A percentile compares a stretch with the other conserved stretches of the same genome.
Evolutionary conservation across 2,113 vertebrate species (phyloP).

Genomic region (Columba livia): DNA sequence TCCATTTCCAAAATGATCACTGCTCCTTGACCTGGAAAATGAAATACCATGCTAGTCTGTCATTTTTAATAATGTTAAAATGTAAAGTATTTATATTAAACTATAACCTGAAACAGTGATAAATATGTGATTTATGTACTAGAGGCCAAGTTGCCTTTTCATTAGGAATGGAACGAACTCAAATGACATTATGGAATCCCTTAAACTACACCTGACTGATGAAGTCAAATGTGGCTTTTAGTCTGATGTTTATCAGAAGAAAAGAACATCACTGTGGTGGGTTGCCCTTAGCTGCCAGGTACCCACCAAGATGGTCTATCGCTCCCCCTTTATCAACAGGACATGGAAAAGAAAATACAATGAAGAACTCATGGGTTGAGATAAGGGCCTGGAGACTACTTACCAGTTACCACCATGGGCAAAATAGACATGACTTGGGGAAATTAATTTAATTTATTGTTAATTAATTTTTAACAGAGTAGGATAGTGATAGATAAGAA

Average conservation of each 20-base stretch:
- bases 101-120: background rate
- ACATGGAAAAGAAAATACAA: background rate
- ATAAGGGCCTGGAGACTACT: background rate
- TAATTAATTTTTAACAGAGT: background rate
- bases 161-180: background rate
- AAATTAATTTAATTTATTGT: background rate
- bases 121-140: background rate
- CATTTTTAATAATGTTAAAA: background rate
- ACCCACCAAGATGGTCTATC: background rate
- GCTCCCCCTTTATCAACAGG: background rate
- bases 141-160: background rate
- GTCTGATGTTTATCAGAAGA: background rate
- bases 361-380: background rate
- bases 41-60: background rate
- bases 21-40: background rate
- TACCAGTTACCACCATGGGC: background rate
- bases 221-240: background rate
- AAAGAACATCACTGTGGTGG: background rate
- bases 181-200: background rate
- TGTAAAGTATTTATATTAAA: background rate
- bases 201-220: background rate
- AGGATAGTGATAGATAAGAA: background rate
- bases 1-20: background rate
- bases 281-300: background rate
- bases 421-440: background rate